Base-by-base conservation (phyloP, 2,888 invertebrate species). In the Mythimna loreyi region DNA sequence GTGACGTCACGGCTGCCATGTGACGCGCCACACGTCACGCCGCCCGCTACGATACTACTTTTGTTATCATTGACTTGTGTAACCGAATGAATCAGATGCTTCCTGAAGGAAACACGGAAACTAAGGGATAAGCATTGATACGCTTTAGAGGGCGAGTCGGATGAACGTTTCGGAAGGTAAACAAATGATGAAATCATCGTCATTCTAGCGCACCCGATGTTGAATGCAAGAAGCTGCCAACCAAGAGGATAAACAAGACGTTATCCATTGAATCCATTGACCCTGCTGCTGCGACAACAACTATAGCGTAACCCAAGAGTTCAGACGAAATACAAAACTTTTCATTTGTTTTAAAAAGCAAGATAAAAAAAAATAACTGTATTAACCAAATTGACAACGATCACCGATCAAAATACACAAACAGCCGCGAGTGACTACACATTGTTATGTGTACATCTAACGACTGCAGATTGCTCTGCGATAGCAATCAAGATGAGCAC, bases 1-100 rank as follows among this genome's bases (percentile, higher is more conserved):
- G 81, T 63, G 65, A 78, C 81, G 81, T 70, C 78, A 81, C 71
- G 52, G 57, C 33, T 11, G 52, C 59, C 62, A 47, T 45, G 23
- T 43, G 72, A 72, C 72, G 68, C 56, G 56, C 36, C 19, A 2
- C 36, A 25, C 71, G 78, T 58, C 73, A 53, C 53, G 45, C 4
- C 28, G 23, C 45, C 43, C 68, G 33, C 19, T n/a, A 28, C 36
- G n/a, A 19, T 21, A 23, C 33, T 58, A 49, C 72, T 72, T 36
- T 52, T 61, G 45, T 55, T 72, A 63, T 63, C 50, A 53, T 50
- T 50, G 47, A 36, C 11, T 50, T 19, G 55, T 33, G 21, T 49
- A 33, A 66, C 19, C 0, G 36, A 50, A 40, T 33, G 33, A 75
- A 66, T 67, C 30, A 43, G 9, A 40, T 33, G 47, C 16, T 66